Conservation (phyloP, 35 echinoderm and acorn worm species). For the Apostichopus japonicus region DNA sequence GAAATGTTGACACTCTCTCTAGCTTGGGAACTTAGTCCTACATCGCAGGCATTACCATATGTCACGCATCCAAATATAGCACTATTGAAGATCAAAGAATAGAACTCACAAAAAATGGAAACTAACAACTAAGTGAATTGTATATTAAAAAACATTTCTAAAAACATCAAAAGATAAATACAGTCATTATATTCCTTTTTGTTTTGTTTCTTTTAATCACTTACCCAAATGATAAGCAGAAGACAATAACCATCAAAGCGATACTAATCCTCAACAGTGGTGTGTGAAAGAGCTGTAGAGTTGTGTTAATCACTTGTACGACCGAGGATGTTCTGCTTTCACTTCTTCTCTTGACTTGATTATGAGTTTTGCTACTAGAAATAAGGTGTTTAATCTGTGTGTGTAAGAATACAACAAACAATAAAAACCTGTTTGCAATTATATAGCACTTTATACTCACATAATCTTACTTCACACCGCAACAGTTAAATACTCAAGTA, state of each 20-base stretch:
- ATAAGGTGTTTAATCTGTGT: conserved; percentile 45
- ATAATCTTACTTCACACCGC: no score
- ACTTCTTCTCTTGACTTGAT: not conserved
- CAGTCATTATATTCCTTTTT: not conserved
- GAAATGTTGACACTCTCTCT: no score
- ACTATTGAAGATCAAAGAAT: no score
- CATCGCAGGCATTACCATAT: no score
- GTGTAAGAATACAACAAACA: conserved; percentile 1
- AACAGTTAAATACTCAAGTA: no score
- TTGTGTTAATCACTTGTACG: conserved; percentile 30
- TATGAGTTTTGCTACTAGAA: conserved; percentile 31
- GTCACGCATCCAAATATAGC: no score
- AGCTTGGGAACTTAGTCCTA: no score
- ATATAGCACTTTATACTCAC: no score
- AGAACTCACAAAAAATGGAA: no score
- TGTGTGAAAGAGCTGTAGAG: conserved; percentile 57
- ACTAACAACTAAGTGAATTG: no score
- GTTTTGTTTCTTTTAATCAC: conserved; percentile 5
- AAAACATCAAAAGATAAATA: no score
- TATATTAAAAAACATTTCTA: no score
- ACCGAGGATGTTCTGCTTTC: not conserved
- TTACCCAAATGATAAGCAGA: conserved; percentile 87
- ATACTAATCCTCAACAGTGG: conserved; percentile 60
- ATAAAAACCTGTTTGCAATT: not conserved
- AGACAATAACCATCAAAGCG: conserved; percentile 64